Evolutionary conservation across 2,888 invertebrate genomes (phyloP), one percentile per base, ranked within the genome.

Genomic region (Polymixis lichenea): DNA sequence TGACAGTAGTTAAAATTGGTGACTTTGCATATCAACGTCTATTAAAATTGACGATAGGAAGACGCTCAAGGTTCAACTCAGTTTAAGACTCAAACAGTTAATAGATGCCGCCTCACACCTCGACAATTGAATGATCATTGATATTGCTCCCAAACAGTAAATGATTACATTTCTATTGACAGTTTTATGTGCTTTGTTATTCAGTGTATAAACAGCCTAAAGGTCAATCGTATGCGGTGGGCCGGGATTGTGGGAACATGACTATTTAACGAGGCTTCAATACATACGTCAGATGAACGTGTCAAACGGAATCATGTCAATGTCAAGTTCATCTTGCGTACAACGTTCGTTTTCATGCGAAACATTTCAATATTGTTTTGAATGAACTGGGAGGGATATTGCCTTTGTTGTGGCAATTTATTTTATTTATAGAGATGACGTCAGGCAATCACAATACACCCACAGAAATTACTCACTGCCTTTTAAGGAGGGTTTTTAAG

Each of bases 291-390:
- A 88, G 78, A 83, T 76, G 70, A 71, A 83, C 86, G 88, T 84
- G 89, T 86, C 85, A 84, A 78, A 85, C 87, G 84, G 78, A 89
- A 89, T 85, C 88, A 89, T 91, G 91, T 91, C 93, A 93, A 92
- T 93, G 93, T 93, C 94, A 91, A 91, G 91, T 88, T 81, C 88
- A 87, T 65, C 32, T 60, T 51, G 53, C 72, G 55, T 82, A 66
- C 55, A 49, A 68, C 62, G 75, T 70, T 69, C 83, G 71, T 58
- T 83, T 82, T 82, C 83, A 86, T 82, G 69, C 76, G 70, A 85
- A 73, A 77, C 49, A 86, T 84, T 86, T 70, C 49, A 75, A 83
- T 83, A 53, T 78, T 78, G 60, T 85, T 77, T 77, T 82, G 72
- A 64, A 77, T 72, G 61, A 51, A 64, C 38, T 43, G 65, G 65